Conservation (phyloP, 2,113 vertebrate genomes). For the Nematolebias whitei region DNA sequence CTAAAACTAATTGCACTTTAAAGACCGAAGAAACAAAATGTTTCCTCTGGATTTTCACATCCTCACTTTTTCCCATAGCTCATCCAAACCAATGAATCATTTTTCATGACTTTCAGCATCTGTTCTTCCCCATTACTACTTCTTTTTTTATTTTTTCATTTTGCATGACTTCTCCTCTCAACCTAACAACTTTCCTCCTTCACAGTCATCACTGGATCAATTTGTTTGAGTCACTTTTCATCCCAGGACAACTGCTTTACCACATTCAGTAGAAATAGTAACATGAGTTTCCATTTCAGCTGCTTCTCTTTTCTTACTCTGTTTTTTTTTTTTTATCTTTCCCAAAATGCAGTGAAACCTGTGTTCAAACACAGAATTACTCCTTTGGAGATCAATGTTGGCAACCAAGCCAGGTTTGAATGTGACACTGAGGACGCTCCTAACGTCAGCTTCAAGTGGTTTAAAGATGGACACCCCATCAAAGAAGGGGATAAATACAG, state of each 20-base stretch:
- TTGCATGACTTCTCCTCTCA: constrained; percentile 48
- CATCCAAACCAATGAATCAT: constrained; percentile 16
- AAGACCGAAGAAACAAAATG: not conserved
- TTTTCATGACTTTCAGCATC: constrained; percentile 38
- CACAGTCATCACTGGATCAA: constrained; percentile 76
- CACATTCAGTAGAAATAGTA: constrained; percentile 24
- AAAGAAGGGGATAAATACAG: constrained; percentile 88
- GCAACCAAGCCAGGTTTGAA: constrained; percentile 87
- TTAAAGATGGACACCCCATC: constrained; percentile 88
- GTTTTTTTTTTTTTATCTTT: constrained; percentile 11
- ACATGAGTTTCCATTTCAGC: not conserved
- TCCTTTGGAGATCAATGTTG: constrained; percentile 86
- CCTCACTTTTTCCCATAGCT: constrained; percentile 14
- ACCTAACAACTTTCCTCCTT: constrained; percentile 64
- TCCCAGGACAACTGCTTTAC: constrained; percentile 47
- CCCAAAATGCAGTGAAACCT: constrained; percentile 80
- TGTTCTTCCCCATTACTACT: constrained; percentile 22
- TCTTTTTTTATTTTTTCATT: constrained; percentile 44
- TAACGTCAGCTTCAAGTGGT: constrained; percentile 93
- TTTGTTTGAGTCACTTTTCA: constrained; percentile 41
- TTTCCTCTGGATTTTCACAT: not conserved
- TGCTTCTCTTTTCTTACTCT: constrained; percentile 2
- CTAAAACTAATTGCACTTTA: constrained; percentile 17
- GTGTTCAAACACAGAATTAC: constrained; percentile 87
- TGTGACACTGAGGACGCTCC: constrained; percentile 91